Evolutionary conservation across 2,113 vertebrate species (phyloP), one percentile per base, ranked within the genome.

Genomic region (Natator depressus): DNA sequence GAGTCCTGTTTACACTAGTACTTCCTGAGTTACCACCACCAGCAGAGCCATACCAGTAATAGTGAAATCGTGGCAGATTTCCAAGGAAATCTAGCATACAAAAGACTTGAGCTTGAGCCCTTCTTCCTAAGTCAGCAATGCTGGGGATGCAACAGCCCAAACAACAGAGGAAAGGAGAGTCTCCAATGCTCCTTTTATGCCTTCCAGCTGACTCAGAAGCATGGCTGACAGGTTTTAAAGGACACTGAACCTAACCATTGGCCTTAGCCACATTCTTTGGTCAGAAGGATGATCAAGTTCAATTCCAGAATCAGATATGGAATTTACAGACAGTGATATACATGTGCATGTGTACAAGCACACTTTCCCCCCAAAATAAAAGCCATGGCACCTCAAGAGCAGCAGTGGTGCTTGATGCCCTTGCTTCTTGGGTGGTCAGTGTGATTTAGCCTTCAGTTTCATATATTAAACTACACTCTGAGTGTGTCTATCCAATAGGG

Each of bases 71-170:
- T 1, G 10, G 17, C 6, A 81, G 57, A 79, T 76, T 90, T 83
- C 49, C 82, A 62, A 55, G 29, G 53, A 94, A 29, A 27, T 82
- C 49, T 16, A n/a, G 5, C 50, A 11, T 11, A 75, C 35, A 38
- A 10, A 24, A 50, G 22, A 78, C 22, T 59, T 42, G 53, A 42
- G n/a, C 65, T 49, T 6, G 17, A 47, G 25, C 80, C 19, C 69
- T 72, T 72, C 17, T 22, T 38, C 69, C 38, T 47, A 0, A 0
- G 31, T 29, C n/a, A 62, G 50, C 50, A 0, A 0, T 29, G 62
- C 1, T 0, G 8, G 10, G n/a, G 35, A 29, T 11, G 25, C 50
- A 75, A 42, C 20, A 51, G 42, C 54, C 25, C 82, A 84, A 76
- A 31, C 2, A 75, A 10, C 10, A 42, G n/a, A 75, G 38, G 17